Base-by-base conservation (phyloP, 2,797 vertebrate species). In the Sebastes hubbsi region DNA sequence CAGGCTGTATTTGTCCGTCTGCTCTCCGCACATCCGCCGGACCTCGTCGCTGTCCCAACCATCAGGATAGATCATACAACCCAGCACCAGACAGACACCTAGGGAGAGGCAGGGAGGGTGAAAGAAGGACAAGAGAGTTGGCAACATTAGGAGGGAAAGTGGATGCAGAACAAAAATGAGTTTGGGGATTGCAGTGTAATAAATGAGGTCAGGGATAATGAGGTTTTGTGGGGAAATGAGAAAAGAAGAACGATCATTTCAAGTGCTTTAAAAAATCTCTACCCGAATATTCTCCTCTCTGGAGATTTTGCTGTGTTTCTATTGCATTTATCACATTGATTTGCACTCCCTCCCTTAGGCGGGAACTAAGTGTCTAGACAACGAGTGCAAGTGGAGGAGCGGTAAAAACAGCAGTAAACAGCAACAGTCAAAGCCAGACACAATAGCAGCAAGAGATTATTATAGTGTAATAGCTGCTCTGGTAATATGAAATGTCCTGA, bases 41-140 rank as follows among this genome's bases (percentile, higher is more conserved):
- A 99, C 97, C 92, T 96, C 97, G n/a, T 98, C 97, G 71, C 97
- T 97, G 89, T 99, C 98, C 98, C 98, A 99, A 87, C 97, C 98
- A 79, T 98, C 97, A 30, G 98, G 98, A 83, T 98, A 99, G 95
- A 99, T 98, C 96, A 98, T 97, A 77, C 98, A 99, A 72, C 98
- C 98, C 92, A 99, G 96, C 74, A 99, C 96, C 93, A 99, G 95
- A 93, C 97, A 98, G 91, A 96, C 96, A 91, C 97, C 98, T 99
- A 85, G 54, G 4, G 60, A 12, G 49, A 61, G 59, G 32, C 11
- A 66, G 77, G 75, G 29, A 2, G 24, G 58, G 5, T 30, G n/a
- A 32, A 42, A 67, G 36, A 38, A 49, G 20, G 38, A 36, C 9
- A 14, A 71, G 16, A 29, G 5, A 71, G 25, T 12, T 18, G 20